A percentile compares a stretch with the other conserved stretches of the same genome.
These are phyloP conservation scores for Erebia palarica DNA, from an alignment of 2,888 invertebrate species.

Conservation along the genomic window DNA sequence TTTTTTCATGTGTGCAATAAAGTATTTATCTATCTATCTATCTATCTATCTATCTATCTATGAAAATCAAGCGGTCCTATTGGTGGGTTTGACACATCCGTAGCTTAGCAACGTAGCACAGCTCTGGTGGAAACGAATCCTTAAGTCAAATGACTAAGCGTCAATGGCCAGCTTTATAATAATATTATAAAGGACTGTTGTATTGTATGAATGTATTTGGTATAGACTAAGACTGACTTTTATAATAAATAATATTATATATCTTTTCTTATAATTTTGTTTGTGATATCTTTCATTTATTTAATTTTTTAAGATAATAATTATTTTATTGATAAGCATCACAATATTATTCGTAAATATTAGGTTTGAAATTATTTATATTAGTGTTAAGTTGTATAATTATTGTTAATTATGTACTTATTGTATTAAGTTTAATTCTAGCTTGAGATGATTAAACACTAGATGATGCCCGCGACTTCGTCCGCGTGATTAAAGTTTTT, in stretches of 20 bases:
- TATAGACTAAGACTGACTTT: conserved; percentile 37
- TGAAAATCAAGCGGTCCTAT: too few relatives aligned
- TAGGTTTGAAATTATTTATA: background rate
- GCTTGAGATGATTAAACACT: too few relatives aligned
- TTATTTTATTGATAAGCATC: conserved; percentile 5
- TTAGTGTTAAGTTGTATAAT: conserved; percentile 18
- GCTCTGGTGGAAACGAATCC: too few relatives aligned
- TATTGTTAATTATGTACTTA: background rate
- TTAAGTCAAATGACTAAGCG: too few relatives aligned
- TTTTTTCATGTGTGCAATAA: too few relatives aligned
- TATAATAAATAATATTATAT: conserved; percentile 4
- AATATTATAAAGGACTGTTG: background rate
- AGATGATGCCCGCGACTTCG: too few relatives aligned
- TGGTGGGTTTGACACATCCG: too few relatives aligned
- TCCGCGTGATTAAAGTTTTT: too few relatives aligned
- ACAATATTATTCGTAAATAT: background rate
- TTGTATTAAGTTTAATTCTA: background rate
- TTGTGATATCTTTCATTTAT: conserved; percentile 30
- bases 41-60: too few relatives aligned
- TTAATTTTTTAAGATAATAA: conserved; percentile 8
- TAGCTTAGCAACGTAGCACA: too few relatives aligned
- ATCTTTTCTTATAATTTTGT: conserved; percentile 11
- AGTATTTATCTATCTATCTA: too few relatives aligned
- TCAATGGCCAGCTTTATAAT: too few relatives aligned
- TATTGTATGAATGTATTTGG: conserved; percentile 10